Conservation (phyloP, 1,140 invertebrate species). For the Drosophila sucinea region DNA sequence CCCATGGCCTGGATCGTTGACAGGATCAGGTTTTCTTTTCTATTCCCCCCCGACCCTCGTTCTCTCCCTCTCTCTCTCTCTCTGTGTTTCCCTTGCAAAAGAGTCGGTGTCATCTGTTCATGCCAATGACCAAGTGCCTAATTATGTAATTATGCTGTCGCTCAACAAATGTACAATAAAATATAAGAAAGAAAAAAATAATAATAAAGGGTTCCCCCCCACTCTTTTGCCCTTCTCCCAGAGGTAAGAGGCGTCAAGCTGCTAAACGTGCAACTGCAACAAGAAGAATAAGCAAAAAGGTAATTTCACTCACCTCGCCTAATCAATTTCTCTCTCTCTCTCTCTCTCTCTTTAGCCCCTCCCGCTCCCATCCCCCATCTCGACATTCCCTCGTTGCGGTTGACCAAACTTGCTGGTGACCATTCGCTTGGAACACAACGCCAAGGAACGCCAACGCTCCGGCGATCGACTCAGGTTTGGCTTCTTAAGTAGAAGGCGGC, state of each 20-base stretch:
- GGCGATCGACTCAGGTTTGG: constrained; percentile 7
- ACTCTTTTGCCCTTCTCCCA: constrained; percentile 16
- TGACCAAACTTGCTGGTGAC: constrained; percentile 68
- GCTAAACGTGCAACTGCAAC: constrained; percentile 49
- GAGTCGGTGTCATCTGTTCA: constrained; percentile 20
- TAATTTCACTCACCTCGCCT: constrained; percentile 37
- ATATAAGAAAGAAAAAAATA: too few species aligned
- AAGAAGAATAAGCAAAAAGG: constrained; percentile 16
- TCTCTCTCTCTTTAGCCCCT: neutral
- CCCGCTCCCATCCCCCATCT: neutral
- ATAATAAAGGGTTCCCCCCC: constrained; percentile 39
- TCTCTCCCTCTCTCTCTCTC: constrained; percentile 24
- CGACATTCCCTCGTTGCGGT: constrained; percentile 60
- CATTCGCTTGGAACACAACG: constrained; percentile 63
- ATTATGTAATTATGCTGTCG: constrained; percentile 78
- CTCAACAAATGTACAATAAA: neutral
- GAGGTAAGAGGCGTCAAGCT: constrained; percentile 50
- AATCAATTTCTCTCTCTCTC: constrained; percentile 57
- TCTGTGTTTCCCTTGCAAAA: too few species aligned
- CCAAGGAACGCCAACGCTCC: constrained; percentile 4
- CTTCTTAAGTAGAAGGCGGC: constrained; percentile 30
- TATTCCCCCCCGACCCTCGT: constrained; percentile 16
- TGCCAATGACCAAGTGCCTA: constrained; percentile 56
- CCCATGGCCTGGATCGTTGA: constrained; percentile 34
- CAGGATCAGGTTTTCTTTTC: constrained; percentile 31